These are phyloP conservation scores for Cartodere bifasciata DNA, from an alignment of 2,888 invertebrate genomes.

Conservation along the genomic window DNA sequence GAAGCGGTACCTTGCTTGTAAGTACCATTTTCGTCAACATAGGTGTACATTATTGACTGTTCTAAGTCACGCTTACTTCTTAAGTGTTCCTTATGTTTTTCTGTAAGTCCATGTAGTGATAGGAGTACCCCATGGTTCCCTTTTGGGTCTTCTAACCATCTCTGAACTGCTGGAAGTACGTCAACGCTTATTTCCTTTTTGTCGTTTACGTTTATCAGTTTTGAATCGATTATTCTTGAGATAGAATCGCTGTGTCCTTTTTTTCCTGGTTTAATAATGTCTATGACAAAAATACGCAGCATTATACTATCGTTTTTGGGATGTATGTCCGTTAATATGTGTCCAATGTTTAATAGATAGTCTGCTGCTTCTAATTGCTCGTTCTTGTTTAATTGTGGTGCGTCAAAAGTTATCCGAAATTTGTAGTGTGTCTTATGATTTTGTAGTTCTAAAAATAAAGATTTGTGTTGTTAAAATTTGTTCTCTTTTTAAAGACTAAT, in stretches of 20 bases:
- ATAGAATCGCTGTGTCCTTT: slow-evolving; percentile 52
- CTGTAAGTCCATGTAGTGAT: slow-evolving; percentile 38
- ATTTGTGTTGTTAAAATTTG: no score
- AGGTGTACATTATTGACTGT: slow-evolving; percentile 73
- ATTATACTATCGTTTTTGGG: no score
- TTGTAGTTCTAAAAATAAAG: no score
- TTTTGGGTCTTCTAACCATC: slow-evolving; percentile 65
- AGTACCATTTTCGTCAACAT: slow-evolving; percentile 68
- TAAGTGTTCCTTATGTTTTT: no score
- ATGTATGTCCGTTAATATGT: no score
- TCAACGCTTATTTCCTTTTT: slow-evolving; percentile 62
- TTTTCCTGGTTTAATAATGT: slow-evolving; percentile 61
- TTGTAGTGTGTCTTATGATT: no score
- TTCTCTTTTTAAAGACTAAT: no score
- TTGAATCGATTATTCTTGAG: slow-evolving; percentile 69
- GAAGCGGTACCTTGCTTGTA: slow-evolving; percentile 34
- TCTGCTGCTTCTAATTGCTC: no score
- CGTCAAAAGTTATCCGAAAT: no score
- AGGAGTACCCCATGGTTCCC: slow-evolving; percentile 74
- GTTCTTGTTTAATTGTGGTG: no score
- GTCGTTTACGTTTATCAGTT: slow-evolving; percentile 45
- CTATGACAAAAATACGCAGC: slow-evolving; percentile 55
- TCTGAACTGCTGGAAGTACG: slow-evolving; percentile 72
- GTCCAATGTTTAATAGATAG: no score
- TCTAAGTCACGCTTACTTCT: slow-evolving; percentile 54